Percentiles rank a stretch among this genome's conserved stretches.
These are phyloP conservation scores for Diceros bicornis DNA, from an alignment of 2,797 vertebrate genomes.

Conservation along the genomic window DNA sequence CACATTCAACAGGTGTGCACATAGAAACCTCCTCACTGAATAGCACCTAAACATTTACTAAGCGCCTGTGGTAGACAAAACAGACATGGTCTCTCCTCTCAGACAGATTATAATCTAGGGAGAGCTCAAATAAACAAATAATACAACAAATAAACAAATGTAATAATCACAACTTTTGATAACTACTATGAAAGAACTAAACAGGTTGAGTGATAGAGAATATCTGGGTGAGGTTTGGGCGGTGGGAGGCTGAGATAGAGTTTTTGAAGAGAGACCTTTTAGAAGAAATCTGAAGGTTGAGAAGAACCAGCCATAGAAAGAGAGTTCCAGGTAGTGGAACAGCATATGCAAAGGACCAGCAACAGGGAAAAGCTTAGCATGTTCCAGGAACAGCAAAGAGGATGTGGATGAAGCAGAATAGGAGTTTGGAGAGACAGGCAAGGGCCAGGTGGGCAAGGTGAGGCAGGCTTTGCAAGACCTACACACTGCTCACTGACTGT, in stretches of 20 bases:
- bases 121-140: neutral
- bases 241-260: neutral
- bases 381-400: neutral
- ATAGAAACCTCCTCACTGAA: neutral
- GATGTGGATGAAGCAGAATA: neutral
- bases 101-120: neutral
- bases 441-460: neutral
- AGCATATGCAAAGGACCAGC: neutral
- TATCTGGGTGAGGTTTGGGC: neutral
- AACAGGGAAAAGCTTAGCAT: neutral
- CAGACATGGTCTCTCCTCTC: neutral
- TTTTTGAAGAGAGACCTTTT: neutral
- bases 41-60: neutral
- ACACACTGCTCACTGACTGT: accelerated
- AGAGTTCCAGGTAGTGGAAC: neutral
- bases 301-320: neutral
- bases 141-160: neutral
- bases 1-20: neutral
- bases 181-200: neutral
- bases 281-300: neutral
- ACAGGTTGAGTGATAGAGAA: neutral
- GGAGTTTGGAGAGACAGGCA: neutral
- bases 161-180: neutral
- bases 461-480: too few relatives aligned
- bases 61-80: neutral